Base-by-base conservation (phyloP, 2,888 invertebrate species). In the Listrodromus nycthemerus region DNA sequence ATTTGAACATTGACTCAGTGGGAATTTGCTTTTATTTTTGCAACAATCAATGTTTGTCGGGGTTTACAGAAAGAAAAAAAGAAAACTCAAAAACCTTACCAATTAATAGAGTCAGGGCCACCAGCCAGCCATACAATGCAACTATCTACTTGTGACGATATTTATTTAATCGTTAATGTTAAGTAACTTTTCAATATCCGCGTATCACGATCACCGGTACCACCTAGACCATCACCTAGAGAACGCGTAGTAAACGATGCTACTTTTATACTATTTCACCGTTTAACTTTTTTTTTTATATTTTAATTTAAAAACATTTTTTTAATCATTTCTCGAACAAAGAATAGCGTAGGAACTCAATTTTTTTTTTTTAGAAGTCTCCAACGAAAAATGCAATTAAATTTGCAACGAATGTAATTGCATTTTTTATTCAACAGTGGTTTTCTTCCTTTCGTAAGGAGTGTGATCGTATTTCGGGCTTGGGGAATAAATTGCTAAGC, bases 81-180 rank as follows among this genome's bases (percentile, higher is more conserved):
- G 24, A 13, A n/a, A n/a, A 41, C 69, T 19, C n/a, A 41, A 19
- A 70, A 78, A 78, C 84, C 84, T 84, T 84, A 84, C 84, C 84
- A 84, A 84, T 84, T 84, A 84, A 84, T 84, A 84, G 84, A 83
- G 83, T 82, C 82, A 83, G 84, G 82, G 85, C 87, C 87, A 87
- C 87, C 87, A 87, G 87, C 81, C 87, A 87, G 87, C 87, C 87
- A 84, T 79, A 84, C 58, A 71, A 84, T 84, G 84, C 84, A 84
- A 84, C 74, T 84, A 37, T 70, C 66, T 67, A 71, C 70, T 41
- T 41, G 41, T 58, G 74, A 83, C 76, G 33, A 73, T 80, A 80
- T 73, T 84, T 70, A 52, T 65, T 84, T 65, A 66, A 84, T 79
- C 55, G 37, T 76, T 63, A 58, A 78, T 76, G 55, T 80, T 52